Percentiles rank a stretch among this genome's conserved stretches.
These are phyloP conservation scores for Tyrannus savana DNA, from an alignment of 2,113 vertebrate species.

Conservation along the genomic window DNA sequence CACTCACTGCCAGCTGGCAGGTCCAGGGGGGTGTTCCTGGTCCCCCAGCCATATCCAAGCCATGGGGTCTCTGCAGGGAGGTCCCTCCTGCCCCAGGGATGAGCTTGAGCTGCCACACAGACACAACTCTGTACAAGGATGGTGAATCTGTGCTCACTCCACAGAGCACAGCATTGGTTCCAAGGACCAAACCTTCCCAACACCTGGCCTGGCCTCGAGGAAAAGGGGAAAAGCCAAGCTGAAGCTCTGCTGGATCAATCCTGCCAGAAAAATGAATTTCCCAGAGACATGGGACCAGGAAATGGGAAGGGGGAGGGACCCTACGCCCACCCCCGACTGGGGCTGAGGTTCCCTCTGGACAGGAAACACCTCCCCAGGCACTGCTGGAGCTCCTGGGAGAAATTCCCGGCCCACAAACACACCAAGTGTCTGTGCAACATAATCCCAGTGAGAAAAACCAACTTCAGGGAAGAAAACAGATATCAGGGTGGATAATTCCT, in stretches of 20 bases:
- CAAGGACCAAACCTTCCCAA: background rate
- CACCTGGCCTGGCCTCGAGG: background rate
- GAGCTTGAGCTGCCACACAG: background rate
- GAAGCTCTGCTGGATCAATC: background rate
- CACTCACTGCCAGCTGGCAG: background rate
- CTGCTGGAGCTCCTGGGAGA: background rate
- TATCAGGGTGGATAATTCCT: fast-evolving
- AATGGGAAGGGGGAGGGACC: background rate
- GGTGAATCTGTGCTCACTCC: background rate
- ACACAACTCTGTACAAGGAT: background rate
- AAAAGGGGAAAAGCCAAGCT: fast-evolving
- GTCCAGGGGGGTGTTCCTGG: background rate
- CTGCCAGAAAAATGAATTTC: background rate
- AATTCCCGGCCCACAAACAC: background rate
- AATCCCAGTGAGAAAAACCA: background rate
- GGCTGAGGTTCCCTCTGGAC: background rate
- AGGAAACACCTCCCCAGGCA: background rate
- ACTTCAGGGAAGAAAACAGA: fast-evolving
- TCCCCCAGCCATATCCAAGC: background rate
- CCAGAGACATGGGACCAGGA: background rate
- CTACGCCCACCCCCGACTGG: background rate
- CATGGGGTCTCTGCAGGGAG: background rate
- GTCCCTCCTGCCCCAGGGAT: background rate
- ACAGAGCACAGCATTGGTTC: too few species aligned
- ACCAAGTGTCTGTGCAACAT: background rate